Conservation (phyloP, 2,113 vertebrate genomes). For the Nycticebus coucang region DNA sequence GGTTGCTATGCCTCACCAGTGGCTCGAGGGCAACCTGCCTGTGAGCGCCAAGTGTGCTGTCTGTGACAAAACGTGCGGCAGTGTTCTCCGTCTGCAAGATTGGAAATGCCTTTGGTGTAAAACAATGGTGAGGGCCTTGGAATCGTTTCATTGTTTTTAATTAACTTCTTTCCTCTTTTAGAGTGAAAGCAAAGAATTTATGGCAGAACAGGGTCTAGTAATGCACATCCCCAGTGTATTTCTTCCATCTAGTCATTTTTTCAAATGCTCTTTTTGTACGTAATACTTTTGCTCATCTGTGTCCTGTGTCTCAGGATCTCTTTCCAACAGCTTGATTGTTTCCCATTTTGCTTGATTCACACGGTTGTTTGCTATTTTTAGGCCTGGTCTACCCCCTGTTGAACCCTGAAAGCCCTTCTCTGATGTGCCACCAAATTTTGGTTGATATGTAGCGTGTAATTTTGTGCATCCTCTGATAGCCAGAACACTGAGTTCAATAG, state of each 20-base stretch:
- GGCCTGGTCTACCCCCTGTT: neutral
- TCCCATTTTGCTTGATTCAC: neutral
- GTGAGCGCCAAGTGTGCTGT: constrained; percentile 98
- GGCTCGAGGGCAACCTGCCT: constrained; percentile 97
- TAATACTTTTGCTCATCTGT: neutral
- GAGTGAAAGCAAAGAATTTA: neutral
- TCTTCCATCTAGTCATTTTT: neutral
- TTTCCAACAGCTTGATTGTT: neutral
- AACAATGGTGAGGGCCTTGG: constrained; percentile 91
- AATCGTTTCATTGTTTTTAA: neutral
- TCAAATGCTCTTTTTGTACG: neutral
- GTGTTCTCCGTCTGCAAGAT: constrained; percentile 96
- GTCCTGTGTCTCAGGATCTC: neutral
- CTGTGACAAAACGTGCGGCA: constrained; percentile 98
- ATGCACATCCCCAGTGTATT: neutral
- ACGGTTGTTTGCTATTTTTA: neutral
- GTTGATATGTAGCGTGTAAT: neutral
- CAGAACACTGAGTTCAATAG: neutral
- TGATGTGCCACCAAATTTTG: neutral
- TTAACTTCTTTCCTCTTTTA: neutral
- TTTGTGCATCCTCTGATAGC: neutral
- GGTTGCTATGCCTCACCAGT: constrained; percentile 99
- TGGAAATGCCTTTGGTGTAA: constrained; percentile 99
- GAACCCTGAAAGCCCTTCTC: neutral
- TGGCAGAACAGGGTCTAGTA: neutral